Percentiles rank a stretch among this genome's conserved stretches.
phyloP scores from a whole-genome alignment of 92 coral and sea anemone genomes.

The Zoanthus solanderi region DNA sequence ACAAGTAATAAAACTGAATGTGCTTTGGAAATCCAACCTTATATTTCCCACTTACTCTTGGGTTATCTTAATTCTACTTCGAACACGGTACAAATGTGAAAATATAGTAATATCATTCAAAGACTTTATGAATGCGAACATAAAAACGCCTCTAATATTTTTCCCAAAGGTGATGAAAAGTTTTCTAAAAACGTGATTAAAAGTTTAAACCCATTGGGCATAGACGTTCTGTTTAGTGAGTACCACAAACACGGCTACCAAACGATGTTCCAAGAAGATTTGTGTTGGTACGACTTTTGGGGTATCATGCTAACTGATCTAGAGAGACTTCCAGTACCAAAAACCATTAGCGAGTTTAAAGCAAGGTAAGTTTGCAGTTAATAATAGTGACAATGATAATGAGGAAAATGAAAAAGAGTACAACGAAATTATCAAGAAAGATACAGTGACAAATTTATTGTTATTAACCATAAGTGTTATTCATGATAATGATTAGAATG shows the following conservation, averaged over 20 bases:
- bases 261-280: conserved; percentile 63
- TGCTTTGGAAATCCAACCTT: too few species aligned
- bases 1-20: too few species aligned
- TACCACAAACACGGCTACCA: conserved; percentile 56
- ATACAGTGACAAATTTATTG: too few species aligned
- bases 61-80: too few species aligned
- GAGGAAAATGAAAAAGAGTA: background rate
- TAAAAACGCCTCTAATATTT: background rate
- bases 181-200: background rate
- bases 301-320: conserved; percentile 63
- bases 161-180: background rate
- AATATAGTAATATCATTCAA: too few species aligned
- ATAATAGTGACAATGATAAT: background rate
- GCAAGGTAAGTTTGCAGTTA: background rate
- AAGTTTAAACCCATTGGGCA: conserved; percentile 46
- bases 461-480: too few species aligned
- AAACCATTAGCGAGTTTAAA: background rate
- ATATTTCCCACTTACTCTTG: too few species aligned
- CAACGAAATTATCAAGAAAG: too few species aligned
- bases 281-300: conserved; percentile 65
- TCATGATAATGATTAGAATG: too few species aligned
- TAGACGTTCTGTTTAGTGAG: conserved; percentile 43
- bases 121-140: too few species aligned
- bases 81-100: too few species aligned
- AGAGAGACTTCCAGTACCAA: conserved; percentile 23